Percentiles rank a stretch among this genome's conserved stretches.
Conservation (phyloP, 2,113 vertebrate genomes). For the Tylochromis polylepis region DNA sequence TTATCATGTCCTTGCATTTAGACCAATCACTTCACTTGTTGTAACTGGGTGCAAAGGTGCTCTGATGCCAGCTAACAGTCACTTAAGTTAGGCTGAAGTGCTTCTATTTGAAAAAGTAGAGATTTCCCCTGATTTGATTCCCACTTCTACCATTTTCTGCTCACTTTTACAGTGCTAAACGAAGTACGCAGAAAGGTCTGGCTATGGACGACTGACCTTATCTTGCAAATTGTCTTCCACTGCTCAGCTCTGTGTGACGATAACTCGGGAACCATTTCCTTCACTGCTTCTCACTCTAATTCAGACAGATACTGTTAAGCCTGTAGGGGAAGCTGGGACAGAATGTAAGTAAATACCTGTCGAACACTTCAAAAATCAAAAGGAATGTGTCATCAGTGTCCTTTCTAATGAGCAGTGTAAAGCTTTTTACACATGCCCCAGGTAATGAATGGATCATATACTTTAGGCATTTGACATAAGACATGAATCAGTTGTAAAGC, state of each 20-base stretch:
- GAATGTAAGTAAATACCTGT: constrained; percentile 25
- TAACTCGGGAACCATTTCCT: constrained; percentile 1
- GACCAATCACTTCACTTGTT: neutral
- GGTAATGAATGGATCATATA: neutral
- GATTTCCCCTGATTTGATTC: neutral
- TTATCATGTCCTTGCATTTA: neutral
- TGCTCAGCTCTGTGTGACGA: neutral
- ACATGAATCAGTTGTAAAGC: neutral
- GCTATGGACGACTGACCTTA: constrained; percentile 4
- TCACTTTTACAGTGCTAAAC: neutral
- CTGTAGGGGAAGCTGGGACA: neutral
- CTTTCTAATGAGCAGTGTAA: neutral
- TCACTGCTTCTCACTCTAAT: constrained; percentile 13
- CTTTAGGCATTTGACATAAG: neutral
- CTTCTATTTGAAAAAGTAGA: neutral
- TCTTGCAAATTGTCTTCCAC: constrained; percentile 29
- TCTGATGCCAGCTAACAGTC: neutral
- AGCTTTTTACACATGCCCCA: neutral
- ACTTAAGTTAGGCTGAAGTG: neutral
- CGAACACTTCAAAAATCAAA: constrained; percentile 6
- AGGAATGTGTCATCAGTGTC: neutral
- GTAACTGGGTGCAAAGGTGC: neutral
- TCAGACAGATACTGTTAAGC: neutral
- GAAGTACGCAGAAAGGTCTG: neutral
- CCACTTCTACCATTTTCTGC: neutral